These are phyloP conservation scores for Autographa gamma DNA, from an alignment of 2,888 invertebrate species.

Conservation along the genomic window DNA sequence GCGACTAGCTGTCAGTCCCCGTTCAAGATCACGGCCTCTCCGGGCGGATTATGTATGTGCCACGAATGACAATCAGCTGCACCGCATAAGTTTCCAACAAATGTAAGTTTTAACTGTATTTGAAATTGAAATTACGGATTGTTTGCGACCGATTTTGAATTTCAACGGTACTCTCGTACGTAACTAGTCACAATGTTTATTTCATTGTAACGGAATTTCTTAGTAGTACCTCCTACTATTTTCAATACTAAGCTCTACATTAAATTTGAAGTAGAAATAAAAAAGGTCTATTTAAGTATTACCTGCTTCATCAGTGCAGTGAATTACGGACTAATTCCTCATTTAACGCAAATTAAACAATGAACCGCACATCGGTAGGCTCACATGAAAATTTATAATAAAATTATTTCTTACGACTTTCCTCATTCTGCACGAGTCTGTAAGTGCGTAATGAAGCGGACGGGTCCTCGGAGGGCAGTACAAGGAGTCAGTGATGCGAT, in stretches of 20 bases:
- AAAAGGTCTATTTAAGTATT: not conserved
- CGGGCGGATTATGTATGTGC: constrained; percentile 80
- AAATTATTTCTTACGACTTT: constrained; percentile 69
- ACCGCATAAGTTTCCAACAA: constrained; percentile 72
- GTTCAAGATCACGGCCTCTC: constrained; percentile 83
- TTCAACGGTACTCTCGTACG: constrained; percentile 40
- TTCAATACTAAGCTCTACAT: not conserved
- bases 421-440: constrained; percentile 70
- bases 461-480: constrained; percentile 81
- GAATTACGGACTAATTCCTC: constrained; percentile 21
- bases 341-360: constrained; percentile 24
- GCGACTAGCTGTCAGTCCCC: constrained; percentile 70
- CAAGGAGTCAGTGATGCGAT: constrained; percentile 87
- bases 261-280: not conserved
- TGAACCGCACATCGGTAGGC: constrained; percentile 23
- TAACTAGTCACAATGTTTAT: constrained; percentile 15
- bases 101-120: constrained; percentile 70
- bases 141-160: constrained; percentile 56
- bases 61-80: constrained; percentile 80
- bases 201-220: not conserved
- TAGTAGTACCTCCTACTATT: not conserved
- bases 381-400: constrained; percentile 60
- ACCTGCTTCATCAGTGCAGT: not conserved
- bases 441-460: constrained; percentile 85
- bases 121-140: constrained; percentile 70